These are phyloP conservation scores for Champsocephalus esox DNA, from an alignment of 2,797 vertebrate genomes.

Conservation along the genomic window DNA sequence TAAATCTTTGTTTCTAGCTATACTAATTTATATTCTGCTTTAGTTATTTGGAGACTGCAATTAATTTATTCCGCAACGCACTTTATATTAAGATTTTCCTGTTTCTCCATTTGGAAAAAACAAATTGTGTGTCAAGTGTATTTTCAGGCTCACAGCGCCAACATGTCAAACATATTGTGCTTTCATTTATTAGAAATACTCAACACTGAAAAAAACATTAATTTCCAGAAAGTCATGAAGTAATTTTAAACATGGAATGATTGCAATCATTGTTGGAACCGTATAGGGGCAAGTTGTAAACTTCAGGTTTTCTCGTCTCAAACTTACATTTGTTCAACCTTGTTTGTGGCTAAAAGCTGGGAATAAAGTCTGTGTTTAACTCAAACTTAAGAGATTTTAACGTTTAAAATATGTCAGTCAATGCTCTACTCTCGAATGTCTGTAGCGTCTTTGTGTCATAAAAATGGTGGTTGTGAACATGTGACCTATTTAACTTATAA, in stretches of 20 bases:
- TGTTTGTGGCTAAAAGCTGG: too few relatives aligned
- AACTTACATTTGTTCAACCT: too few relatives aligned
- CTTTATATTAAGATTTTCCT: background rate
- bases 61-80: background rate
- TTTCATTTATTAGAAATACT: background rate
- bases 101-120: background rate
- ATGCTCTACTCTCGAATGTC: too few relatives aligned
- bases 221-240: background rate
- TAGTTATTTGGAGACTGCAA: background rate
- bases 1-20: conserved; percentile 1
- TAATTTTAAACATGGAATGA: background rate
- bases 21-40: background rate
- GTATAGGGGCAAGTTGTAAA: background rate
- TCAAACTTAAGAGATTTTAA: too few relatives aligned
- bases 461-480: too few relatives aligned
- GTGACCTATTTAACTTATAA: too few relatives aligned
- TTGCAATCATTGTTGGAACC: background rate
- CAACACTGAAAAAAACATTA: background rate
- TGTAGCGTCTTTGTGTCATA: too few relatives aligned
- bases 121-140: background rate
- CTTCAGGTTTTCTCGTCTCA: too few relatives aligned
- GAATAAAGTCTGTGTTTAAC: too few relatives aligned
- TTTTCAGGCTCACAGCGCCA: background rate
- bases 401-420: too few relatives aligned
- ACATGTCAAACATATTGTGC: background rate